Evolutionary conservation across 2,797 vertebrate genomes (phyloP).

Genomic region (Calcarius lapponicus): DNA sequence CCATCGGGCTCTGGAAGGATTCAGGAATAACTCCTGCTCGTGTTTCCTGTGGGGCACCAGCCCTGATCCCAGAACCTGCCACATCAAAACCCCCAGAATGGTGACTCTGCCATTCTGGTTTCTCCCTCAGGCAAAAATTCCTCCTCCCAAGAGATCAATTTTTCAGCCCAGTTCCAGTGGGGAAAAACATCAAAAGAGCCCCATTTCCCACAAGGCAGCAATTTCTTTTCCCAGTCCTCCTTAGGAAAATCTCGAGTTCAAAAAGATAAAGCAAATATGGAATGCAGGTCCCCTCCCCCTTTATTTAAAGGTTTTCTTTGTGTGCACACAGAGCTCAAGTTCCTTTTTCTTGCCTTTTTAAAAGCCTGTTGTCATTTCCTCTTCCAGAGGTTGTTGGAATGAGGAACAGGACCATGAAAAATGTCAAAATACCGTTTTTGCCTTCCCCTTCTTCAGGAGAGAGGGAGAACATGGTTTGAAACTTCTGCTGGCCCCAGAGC

Average conservation of each 20-base stretch:
- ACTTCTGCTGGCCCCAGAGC: not conserved
- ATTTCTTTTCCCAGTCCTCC: not conserved
- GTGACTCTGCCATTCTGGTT: not conserved
- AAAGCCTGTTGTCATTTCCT: conserved; percentile 35
- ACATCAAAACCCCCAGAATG: not conserved
- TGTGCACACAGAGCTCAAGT: not conserved
- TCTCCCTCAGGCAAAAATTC: not conserved
- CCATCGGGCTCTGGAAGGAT: not conserved
- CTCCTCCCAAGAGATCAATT: not conserved
- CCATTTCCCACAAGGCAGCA: not conserved
- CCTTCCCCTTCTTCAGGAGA: not conserved
- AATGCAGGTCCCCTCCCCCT: not conserved
- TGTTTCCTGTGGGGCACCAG: not conserved
- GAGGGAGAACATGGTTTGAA: not conserved
- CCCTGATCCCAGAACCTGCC: not conserved
- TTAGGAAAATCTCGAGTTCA: not conserved
- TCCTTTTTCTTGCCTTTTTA: not conserved
- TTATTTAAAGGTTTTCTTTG: not conserved
- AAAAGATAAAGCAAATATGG: not conserved
- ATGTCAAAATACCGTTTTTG: not conserved
- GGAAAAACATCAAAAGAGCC: not conserved
- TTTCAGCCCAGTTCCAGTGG: not conserved
- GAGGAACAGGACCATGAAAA: not conserved
- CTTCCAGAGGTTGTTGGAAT: not conserved
- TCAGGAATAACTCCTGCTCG: not conserved